phyloP scores from a whole-genome alignment of 1,140 invertebrate species.

The Nylanderia fulva region DNA sequence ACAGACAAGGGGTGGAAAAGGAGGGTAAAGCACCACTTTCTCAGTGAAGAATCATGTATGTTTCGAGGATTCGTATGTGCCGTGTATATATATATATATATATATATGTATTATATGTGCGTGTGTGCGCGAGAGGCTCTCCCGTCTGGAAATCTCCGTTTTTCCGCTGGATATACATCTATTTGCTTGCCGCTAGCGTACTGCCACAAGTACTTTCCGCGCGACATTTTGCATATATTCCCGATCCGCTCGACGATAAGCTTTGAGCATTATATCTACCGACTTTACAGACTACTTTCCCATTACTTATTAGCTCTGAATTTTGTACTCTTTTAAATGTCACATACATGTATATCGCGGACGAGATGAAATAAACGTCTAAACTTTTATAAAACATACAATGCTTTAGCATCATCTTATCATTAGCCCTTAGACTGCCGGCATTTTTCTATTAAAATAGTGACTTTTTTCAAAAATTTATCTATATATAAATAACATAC shows the following conservation, averaged over 20 bases:
- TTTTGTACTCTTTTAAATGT: slow-evolving; percentile 19
- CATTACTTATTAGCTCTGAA: slow-evolving; percentile 6
- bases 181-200: slow-evolving; percentile 41
- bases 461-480: no score
- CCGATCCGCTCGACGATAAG: slow-evolving; percentile 51
- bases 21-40: slow-evolving; percentile 14
- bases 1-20: no score
- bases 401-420: no score
- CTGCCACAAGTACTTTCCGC: slow-evolving; percentile 50
- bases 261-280: slow-evolving; percentile 46
- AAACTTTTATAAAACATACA: background rate
- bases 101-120: background rate
- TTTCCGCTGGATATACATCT: slow-evolving; percentile 52
- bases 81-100: background rate
- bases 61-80: slow-evolving; percentile 29
- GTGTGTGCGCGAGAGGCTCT: slow-evolving; percentile 21
- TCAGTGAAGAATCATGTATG: slow-evolving; percentile 44
- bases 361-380: background rate
- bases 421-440: no score
- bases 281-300: slow-evolving; percentile 34
- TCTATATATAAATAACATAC: no score
- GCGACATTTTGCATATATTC: slow-evolving; percentile 54
- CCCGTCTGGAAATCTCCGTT: slow-evolving; percentile 51
- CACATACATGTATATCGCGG: background rate
- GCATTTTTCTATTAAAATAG: no score